Base-by-base conservation (phyloP, 2,888 invertebrate genomes). In the Hirtodrosophila trivittata region DNA sequence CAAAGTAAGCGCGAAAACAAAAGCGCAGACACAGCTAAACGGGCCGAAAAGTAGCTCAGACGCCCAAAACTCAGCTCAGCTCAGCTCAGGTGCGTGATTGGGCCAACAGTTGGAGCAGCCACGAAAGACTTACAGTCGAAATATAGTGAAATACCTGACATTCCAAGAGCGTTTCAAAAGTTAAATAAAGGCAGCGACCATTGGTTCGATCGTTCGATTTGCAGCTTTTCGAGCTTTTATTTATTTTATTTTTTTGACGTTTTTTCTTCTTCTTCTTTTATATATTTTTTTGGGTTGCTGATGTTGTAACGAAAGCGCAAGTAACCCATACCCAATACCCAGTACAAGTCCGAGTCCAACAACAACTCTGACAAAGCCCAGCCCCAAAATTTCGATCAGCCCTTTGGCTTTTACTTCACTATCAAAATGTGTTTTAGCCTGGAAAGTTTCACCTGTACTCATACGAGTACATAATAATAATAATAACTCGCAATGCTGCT, bases 291-390 rank as follows among this genome's bases (percentile, higher is more conserved):
- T 7, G n/a, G 41, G 21, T 68, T 58, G 50, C 33, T 37, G 64
- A 77, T 70, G 66, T 64, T 64, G 78, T 66, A 85, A 75, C 38
- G 73, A 78, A 78, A 80, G 66, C 83, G 83, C 78, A 85, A 85
- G 86, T 82, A 50, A 45, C 51, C 38, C 33, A 39, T 45, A 57
- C 56, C 39, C 62, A 52, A 55, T 25, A 39, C n/a, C 6, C 32
- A 38, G 25, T 35, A 7, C 35, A 14, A 51, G 25, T 21, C 39
- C 62, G 37, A 25, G 25, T 18, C 54, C 50, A 28, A 9, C 46
- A 46, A 39, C 39, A 39, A 18, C 37, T 28, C 10, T 21, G 38
- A 2, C 28, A 12, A 13, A 25, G 28, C 33, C 38, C 41, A 50
- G 26, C 37, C 59, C 41, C 18, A 21, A 21, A 21, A 18, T 9